phyloP scores from a whole-genome alignment of 2,797 vertebrate genomes.

The Fistularia commersonii region DNA sequence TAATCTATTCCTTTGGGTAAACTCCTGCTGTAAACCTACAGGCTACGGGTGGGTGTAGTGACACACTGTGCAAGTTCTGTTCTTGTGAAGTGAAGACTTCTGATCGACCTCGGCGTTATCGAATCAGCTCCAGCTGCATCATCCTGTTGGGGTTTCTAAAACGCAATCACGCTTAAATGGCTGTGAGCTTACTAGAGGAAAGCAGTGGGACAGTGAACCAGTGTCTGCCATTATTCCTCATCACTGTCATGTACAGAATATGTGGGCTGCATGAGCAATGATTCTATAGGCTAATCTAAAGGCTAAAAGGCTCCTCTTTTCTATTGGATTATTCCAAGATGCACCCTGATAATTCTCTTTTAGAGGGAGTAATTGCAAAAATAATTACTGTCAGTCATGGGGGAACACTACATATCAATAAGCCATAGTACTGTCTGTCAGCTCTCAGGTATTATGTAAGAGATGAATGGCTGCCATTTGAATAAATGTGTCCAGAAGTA shows the following conservation, averaged over 20 bases:
- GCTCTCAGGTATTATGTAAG: constrained; percentile 3
- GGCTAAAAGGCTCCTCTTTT: background rate
- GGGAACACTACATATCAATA: constrained; percentile 3
- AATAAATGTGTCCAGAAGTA: constrained; percentile 1
- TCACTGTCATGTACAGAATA: no score
- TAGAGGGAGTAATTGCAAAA: background rate
- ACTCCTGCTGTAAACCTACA: constrained; percentile 20
- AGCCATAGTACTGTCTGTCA: background rate
- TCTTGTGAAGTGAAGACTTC: constrained; percentile 36
- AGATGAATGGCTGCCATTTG: background rate
- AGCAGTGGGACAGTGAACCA: background rate
- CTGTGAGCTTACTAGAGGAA: constrained; percentile 1
- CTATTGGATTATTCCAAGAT: background rate
- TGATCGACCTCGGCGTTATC: constrained; percentile 43
- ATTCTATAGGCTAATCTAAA: background rate
- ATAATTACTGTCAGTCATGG: background rate
- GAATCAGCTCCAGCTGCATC: constrained; percentile 37
- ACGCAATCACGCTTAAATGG: constrained; percentile 7
- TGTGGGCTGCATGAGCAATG: background rate
- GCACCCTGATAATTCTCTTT: background rate
- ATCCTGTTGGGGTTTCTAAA: constrained; percentile 14
- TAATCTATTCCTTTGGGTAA: no score
- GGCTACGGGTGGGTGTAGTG: constrained; percentile 37
- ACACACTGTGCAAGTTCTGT: constrained; percentile 34
- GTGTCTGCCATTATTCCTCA: background rate